Conservation (phyloP, 1,140 invertebrate species). For the Orius insidiosus region DNA sequence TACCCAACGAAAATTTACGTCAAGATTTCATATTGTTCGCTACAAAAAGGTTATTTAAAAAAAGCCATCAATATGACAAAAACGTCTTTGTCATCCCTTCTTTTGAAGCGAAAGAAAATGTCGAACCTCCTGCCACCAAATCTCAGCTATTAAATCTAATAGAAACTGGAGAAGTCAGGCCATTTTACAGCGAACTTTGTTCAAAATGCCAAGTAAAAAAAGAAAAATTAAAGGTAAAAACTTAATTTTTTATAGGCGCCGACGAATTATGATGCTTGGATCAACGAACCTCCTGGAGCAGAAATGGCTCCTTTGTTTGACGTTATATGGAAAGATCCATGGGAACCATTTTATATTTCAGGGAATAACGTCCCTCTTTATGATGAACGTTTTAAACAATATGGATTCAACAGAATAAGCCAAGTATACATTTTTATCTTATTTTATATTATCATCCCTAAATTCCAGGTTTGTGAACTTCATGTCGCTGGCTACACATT, state of each 20-base stretch:
- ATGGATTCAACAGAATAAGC: slow-evolving; percentile 44
- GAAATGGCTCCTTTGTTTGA: slow-evolving; percentile 27
- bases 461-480: slow-evolving; percentile 37
- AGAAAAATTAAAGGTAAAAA: too few species aligned
- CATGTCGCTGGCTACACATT: slow-evolving; percentile 40
- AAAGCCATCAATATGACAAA: slow-evolving; percentile 24
- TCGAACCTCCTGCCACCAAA: slow-evolving; percentile 28
- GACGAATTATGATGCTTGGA: slow-evolving; percentile 40
- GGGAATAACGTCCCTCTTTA: slow-evolving; percentile 33
- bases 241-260: slow-evolving; percentile 25
- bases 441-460: too few species aligned
- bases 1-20: slow-evolving; percentile 31
- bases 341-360: slow-evolving; percentile 43
- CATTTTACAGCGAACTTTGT: slow-evolving; percentile 40
- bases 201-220: slow-evolving; percentile 32
- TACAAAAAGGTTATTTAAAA: slow-evolving; percentile 19
- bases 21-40: slow-evolving; percentile 23
- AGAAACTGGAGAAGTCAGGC: slow-evolving; percentile 26
- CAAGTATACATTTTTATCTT: slow-evolving; percentile 28
- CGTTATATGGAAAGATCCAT: slow-evolving; percentile 34
- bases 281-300: slow-evolving; percentile 23
- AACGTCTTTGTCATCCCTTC: slow-evolving; percentile 39
- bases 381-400: slow-evolving; percentile 44
- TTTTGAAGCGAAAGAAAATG: slow-evolving; percentile 31
- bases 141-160: slow-evolving; percentile 27